A percentile compares a stretch with the other conserved stretches of the same genome.
phyloP scores from a whole-genome alignment of 2,797 vertebrate genomes.

The Kryptolebias ocellatus region DNA sequence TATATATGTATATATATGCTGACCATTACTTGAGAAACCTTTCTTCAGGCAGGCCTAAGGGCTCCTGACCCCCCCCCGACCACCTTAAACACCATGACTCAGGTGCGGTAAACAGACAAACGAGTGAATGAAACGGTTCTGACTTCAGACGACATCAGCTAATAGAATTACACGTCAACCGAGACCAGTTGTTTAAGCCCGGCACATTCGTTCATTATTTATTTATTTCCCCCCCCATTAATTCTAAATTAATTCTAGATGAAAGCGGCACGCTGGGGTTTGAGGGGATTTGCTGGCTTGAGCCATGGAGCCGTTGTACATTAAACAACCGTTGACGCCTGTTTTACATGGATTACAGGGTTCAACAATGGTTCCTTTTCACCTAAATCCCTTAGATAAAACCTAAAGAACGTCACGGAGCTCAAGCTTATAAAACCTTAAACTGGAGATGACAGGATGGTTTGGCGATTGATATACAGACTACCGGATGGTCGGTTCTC shows the following conservation, averaged over 20 bases:
- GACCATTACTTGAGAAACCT: too few relatives aligned
- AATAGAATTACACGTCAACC: not conserved
- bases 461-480: too few relatives aligned
- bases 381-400: too few relatives aligned
- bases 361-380: too few relatives aligned
- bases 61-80: too few relatives aligned
- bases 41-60: too few relatives aligned
- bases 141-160: slow-evolving; percentile 4
- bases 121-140: not conserved
- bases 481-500: too few relatives aligned
- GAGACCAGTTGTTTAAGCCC: slow-evolving; percentile 2
- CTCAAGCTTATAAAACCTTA: not conserved
- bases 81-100: not conserved
- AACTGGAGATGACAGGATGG: too few relatives aligned
- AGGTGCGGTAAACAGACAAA: too few relatives aligned
- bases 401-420: not conserved
- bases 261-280: slow-evolving; percentile 1
- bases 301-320: not conserved
- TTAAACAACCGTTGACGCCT: slow-evolving; percentile 1
- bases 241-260: slow-evolving; percentile 12
- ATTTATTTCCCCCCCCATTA: not conserved
- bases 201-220: slow-evolving; percentile 13
- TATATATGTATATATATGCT: too few relatives aligned
- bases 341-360: not conserved
- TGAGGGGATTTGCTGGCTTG: not conserved